Evolutionary conservation across 2,797 vertebrate species (phyloP), one percentile per base, ranked within the genome.

Genomic region (Eupleurogrammus muticus): DNA sequence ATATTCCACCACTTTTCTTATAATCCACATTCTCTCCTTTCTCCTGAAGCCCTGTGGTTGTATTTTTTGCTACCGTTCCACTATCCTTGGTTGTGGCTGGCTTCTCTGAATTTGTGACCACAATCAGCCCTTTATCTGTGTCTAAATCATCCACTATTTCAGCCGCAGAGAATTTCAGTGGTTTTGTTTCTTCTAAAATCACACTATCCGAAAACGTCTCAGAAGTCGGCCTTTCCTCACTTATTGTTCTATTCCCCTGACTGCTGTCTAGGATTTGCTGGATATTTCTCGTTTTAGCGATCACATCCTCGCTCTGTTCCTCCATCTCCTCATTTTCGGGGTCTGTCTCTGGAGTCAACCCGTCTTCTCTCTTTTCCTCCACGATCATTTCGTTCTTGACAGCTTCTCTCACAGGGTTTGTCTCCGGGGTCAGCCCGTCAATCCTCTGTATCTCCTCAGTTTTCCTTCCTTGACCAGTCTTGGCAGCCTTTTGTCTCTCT

Each of bases 351-450:
- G 17, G 52, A 56, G 16, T 34, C 10, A 34, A 16, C 23, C 12
- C 53, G 17, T 65, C 21, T 13, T 71, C 51, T 21, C 14, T 53
- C 48, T 20, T 55, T 19, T 61, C 69, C 21, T 34, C 20, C 13
- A 5, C 17, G 13, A 24, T 64, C 48, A 47, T 66, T 24, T 59
- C 35, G 23, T 60, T 63, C 66, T 32, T 23, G 11, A 38, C 58
- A 48, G 11, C 2, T 49, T 17, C 24, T 17, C 44, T 49, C 20
- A 48, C 36, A 17, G 48, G 55, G 35, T 70, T 65, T n/a, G n/a
- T 68, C 65, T 75, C 70, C 44, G 52, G 51, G 53, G 55, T 56
- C 19, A 47, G 7, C 46, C 69, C 52, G 17, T 79, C 50, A n/a
- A 19, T 78, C 42, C 32, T 65, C 40, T 9, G 49, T 44, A 71